Evolutionary conservation across 2,113 vertebrate genomes (phyloP).

Genomic region (Geothlypis trichas): DNA sequence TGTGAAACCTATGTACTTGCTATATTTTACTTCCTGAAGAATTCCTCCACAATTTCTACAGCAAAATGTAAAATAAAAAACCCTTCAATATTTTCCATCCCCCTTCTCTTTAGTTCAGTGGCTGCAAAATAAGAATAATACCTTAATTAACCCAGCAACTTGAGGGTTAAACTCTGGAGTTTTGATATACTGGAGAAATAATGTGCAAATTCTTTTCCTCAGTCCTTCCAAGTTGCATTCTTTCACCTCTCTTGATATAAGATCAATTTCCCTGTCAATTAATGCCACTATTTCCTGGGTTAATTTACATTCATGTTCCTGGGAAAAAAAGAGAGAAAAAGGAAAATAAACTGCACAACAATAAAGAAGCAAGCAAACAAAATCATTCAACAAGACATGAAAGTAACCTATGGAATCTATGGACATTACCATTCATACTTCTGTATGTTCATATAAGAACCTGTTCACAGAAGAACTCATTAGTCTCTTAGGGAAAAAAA

Average conservation of each 20-base stretch:
- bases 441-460: not conserved
- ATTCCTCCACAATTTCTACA: not conserved
- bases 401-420: not conserved
- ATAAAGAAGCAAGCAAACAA: not conserved
- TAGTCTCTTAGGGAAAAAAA: not conserved
- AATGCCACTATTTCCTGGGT: conserved; percentile 86
- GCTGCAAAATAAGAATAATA: conserved; percentile 55
- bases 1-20: not conserved
- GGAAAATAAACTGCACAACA: not conserved
- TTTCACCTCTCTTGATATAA: conserved; percentile 82
- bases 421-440: not conserved
- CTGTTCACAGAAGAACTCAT: not conserved
- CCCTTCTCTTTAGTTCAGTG: not conserved
- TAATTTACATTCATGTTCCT: conserved; percentile 89
- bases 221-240: conserved; percentile 84
- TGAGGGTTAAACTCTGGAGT: conserved; percentile 89
- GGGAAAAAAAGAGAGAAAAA: not conserved
- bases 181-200: conserved; percentile 93
- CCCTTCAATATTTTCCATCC: not conserved
- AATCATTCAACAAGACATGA: not conserved
- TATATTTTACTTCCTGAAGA: not conserved
- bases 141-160: conserved; percentile 82
- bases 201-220: conserved; percentile 88
- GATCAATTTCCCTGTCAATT: conserved; percentile 89
- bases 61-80: not conserved